Percentiles rank a stretch among this genome's conserved stretches.
phyloP scores from a whole-genome alignment of 2,797 vertebrate genomes.

The Peromyscus aztecus region DNA sequence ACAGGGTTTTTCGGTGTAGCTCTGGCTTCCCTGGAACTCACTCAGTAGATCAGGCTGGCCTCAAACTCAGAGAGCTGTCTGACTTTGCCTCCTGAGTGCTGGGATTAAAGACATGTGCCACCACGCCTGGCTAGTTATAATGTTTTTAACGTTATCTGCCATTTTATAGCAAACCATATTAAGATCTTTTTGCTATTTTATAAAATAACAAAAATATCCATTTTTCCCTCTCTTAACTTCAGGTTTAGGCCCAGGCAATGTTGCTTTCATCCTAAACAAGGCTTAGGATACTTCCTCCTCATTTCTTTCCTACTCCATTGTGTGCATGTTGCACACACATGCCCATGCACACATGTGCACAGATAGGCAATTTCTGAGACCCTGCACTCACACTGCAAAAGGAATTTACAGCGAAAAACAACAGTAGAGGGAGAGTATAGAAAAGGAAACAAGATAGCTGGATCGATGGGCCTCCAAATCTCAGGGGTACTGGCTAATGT shows the following conservation, averaged over 20 bases:
- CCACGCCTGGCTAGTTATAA: not conserved
- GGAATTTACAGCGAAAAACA: not conserved
- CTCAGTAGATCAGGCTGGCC: not conserved
- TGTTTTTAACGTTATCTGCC: not conserved
- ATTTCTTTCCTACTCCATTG: not conserved
- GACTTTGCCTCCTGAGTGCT: not conserved
- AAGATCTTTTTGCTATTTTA: not conserved
- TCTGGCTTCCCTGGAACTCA: not conserved
- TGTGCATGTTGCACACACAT: not conserved
- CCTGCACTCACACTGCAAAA: not conserved
- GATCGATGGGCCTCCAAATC: not conserved
- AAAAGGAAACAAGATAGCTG: constrained; percentile 9
- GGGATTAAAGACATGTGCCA: not conserved
- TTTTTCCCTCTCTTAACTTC: not conserved
- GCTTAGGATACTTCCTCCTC: not conserved
- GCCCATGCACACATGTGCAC: too few relatives aligned
- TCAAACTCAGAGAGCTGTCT: not conserved
- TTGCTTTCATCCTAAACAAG: not conserved
- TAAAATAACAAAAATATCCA: not conserved
- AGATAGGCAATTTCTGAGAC: constrained; percentile 23
- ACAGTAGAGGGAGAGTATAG: not conserved
- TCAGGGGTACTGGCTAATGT: constrained; percentile 52
- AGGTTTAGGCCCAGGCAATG: not conserved
- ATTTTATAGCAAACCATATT: not conserved
- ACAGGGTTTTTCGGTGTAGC: not conserved